Conservation (phyloP, 1,140 invertebrate genomes). For the Eriocheir sinensis region DNA sequence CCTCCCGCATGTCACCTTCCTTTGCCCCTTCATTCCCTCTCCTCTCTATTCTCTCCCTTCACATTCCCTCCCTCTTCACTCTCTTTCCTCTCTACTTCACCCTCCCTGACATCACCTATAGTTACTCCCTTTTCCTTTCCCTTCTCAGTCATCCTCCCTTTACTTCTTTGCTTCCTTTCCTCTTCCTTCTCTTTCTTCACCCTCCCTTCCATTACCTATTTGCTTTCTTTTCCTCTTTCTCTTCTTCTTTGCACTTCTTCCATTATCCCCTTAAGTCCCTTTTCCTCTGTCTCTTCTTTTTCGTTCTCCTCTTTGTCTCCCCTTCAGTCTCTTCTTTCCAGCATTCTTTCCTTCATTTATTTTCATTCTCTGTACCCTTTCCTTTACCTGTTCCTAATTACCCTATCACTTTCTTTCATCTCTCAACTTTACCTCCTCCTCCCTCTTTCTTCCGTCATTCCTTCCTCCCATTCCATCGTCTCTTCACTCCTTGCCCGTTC, state of each 20-base stretch:
- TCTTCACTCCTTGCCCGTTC: not conserved
- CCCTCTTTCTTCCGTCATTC: not conserved
- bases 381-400: not conserved
- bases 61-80: not conserved
- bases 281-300: too few species aligned
- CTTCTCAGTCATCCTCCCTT: not conserved
- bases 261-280: too few species aligned
- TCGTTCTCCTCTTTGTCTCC: too few species aligned
- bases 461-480: not conserved
- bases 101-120: not conserved
- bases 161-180: not conserved
- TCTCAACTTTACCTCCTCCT: not conserved
- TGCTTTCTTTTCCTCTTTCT: too few species aligned
- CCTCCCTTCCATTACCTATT: not conserved
- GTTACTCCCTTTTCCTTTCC: not conserved
- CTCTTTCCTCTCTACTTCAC: not conserved
- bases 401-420: not conserved
- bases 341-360: too few species aligned
- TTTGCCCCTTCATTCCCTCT: not conserved
- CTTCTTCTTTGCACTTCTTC: too few species aligned
- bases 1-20: constrained; percentile 18
- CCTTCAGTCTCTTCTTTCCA: too few species aligned
- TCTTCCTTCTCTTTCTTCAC: not conserved
- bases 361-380: too few species aligned
- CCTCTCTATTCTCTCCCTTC: not conserved